Conservation (phyloP, 1,140 invertebrate species). For the Theocolax elegans region DNA sequence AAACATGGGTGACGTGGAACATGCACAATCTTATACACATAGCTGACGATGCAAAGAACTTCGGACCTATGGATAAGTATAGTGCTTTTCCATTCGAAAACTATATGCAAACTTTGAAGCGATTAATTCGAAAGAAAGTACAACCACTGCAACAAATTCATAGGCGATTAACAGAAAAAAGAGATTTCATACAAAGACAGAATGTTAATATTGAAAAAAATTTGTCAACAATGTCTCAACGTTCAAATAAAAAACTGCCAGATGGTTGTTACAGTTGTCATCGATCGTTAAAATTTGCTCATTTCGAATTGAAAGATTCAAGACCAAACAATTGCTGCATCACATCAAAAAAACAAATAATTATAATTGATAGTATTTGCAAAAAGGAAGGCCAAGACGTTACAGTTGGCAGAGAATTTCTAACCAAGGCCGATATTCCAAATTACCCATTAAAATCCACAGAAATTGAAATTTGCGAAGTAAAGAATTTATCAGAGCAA, state of each 20-base stretch:
- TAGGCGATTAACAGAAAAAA: constrained; percentile 11
- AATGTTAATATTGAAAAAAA: no score
- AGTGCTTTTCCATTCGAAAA: no score
- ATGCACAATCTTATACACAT: constrained; percentile 41
- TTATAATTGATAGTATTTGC: not conserved
- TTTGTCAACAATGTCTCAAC: not conserved
- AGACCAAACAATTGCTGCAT: constrained; percentile 7
- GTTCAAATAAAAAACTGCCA: not conserved
- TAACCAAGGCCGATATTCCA: no score
- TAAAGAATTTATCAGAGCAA: no score
- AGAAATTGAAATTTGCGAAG: no score
- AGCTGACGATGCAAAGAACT: constrained; percentile 28
- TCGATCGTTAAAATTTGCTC: not conserved
- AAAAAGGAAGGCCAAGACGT: not conserved
- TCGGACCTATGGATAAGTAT: constrained; percentile 33
- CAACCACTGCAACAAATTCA: constrained; percentile 29
- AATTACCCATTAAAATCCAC: no score
- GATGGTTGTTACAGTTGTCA: no score
- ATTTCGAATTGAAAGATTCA: not conserved
- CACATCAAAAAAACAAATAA: constrained; percentile 2
- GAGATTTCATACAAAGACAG: no score
- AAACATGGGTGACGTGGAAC: constrained; percentile 32
- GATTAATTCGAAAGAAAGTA: constrained; percentile 27
- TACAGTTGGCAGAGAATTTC: not conserved
- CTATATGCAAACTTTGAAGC: constrained; percentile 36